Base-by-base conservation (phyloP, 2,888 invertebrate genomes). In the Erebia aethiops region DNA sequence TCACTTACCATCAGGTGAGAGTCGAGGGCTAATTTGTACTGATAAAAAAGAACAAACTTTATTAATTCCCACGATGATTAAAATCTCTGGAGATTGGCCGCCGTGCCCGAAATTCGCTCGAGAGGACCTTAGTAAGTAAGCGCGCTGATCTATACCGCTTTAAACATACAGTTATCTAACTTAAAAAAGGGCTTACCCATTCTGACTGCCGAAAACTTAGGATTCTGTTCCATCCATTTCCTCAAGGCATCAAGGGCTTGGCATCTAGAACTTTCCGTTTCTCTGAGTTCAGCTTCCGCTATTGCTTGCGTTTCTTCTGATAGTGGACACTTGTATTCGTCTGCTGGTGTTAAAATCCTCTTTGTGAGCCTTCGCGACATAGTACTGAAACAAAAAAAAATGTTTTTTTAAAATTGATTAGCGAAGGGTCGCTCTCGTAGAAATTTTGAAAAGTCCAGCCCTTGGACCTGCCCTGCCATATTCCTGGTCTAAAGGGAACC, bases 221-320 rank as follows among this genome's bases (percentile, higher is more conserved):
- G 95, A 82, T 96, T 96, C 81, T 96, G 94, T 75, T 94, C 94
- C 79, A 96, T 94, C 96, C 96, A 97, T 79, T 94, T 95, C 62
- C 96, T 91, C 78, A 96, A 87, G 14, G 96, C 94, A 13, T 93
- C 91, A 63, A 97, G 87, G 0, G 96, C 96, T 80, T 96, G 95
- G 3, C 94, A 91, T 71, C 96, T 92, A 8, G 94, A 89, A 74
- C 92, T 94, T 16, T 94, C 94, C n/a, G 96, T 96, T 83, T 97
- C 97, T 41, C 96, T 86, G 14, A 97, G 92, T 82, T 97, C 95
- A 61, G 94, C 94, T 78, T 94, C 94, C 0, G 96, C 96, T 7
- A 96, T 84, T 69, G 90, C 87, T 81, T 95, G 95, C 1, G 95
- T 95, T 61, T 96, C 96, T 64, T 89, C 87, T 1, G 95, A 90